Base-by-base conservation (phyloP, 92 coral and sea anemone genomes). In the Parazoanthus atlanticus region DNA sequence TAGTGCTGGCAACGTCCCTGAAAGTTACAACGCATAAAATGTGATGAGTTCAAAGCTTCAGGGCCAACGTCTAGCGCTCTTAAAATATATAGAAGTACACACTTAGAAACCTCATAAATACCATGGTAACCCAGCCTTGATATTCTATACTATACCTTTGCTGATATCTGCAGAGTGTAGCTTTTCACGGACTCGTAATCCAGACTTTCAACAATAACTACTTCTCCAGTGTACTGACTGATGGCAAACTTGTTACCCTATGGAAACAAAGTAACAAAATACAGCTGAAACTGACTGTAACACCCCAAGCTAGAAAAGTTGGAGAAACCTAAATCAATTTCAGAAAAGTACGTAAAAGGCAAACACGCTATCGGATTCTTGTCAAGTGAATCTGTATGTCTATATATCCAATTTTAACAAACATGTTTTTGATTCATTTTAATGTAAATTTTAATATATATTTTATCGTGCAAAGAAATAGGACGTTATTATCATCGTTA, bases 131-230 rank as follows among this genome's bases (percentile, higher is more conserved):
- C 67, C n/a, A 5, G 47, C 41, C 15, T n/a, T 36, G 74, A 5
- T 6, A 11, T 5, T 19, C 36, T 66, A 30, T 69, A 0, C 26
- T 90, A 30, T 76, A 96, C 99, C 93, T 90, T 89, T 6, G 99
- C 99, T 36, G 88, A 78, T 71, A 96, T 92, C 64, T 90, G 81
- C 32, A 96, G 93, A 16, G 89, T 93, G 91, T 94, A 96, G 76
- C 92, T 90, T 13, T 90, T 95, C 80, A 85, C 88, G n/a, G 92
- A 88, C 88, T 95, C 99, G 81, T 91, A 96, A 64, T 93, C 96
- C 78, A 96, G 85, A 61, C 28, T 61, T 61, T 7, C 28, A 1
- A n/a, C n/a, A 26, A 46, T 2, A 10, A 29, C 2, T 26, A 11
- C n/a, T 29, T 33, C n/a, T 41, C 16, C 47, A 69, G 30, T 10